These are phyloP conservation scores for Polypedilum pembai DNA, from an alignment of 1,140 invertebrate genomes.

Conservation along the genomic window DNA sequence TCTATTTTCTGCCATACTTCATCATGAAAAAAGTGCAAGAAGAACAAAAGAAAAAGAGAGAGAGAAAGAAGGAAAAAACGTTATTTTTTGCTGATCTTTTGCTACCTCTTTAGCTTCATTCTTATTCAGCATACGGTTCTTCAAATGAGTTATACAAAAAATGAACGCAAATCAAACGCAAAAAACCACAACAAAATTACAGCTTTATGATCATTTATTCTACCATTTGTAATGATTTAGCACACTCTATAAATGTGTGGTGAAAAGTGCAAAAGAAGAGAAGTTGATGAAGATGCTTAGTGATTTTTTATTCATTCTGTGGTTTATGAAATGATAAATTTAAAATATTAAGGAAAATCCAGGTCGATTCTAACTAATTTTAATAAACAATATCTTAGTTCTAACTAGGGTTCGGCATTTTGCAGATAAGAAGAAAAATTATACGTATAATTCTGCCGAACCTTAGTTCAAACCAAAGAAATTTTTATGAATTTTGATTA, in stretches of 20 bases:
- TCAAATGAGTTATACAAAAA: not conserved
- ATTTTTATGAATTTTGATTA: too few species aligned
- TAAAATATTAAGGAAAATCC: too few species aligned
- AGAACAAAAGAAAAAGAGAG: not conserved
- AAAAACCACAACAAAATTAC: slow-evolving; percentile 18
- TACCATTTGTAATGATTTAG: slow-evolving; percentile 18
- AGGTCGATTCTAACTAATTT: too few species aligned
- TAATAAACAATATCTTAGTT: too few species aligned
- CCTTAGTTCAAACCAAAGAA: too few species aligned
- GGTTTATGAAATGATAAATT: not conserved
- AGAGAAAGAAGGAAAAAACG: not conserved
- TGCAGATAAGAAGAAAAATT: too few species aligned
- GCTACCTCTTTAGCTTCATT: not conserved
- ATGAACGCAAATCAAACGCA: not conserved
- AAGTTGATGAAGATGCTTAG: not conserved
- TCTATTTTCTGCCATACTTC: not conserved
- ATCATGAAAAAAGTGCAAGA: not conserved
- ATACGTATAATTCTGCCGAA: too few species aligned
- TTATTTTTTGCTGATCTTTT: not conserved
- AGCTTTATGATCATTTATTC: slow-evolving; percentile 18
- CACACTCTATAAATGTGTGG: slow-evolving; percentile 1
- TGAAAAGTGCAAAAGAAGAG: not conserved
- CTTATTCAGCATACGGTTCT: not conserved
- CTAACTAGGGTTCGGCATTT: too few species aligned
- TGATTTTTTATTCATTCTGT: not conserved